Percentiles rank a stretch among this genome's conserved stretches.
Conservation (phyloP, 2,113 vertebrate genomes). For the Trinectes maculatus region DNA sequence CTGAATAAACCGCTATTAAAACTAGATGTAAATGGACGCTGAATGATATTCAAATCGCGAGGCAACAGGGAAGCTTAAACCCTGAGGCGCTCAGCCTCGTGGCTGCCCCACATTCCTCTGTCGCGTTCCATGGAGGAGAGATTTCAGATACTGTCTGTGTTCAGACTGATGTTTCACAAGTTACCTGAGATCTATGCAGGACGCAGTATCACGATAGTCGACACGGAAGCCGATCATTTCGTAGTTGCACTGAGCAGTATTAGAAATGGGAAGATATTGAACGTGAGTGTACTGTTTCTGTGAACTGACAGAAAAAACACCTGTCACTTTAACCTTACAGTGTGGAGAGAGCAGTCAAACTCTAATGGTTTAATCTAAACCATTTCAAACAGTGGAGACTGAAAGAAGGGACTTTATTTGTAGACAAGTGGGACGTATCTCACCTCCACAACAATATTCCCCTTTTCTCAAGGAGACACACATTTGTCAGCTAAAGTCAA, state of each 20-base stretch:
- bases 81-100: conserved; percentile 62
- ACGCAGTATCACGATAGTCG: neutral
- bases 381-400: conserved; percentile 28
- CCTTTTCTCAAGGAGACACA: conserved; percentile 42
- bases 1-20: conserved; percentile 76
- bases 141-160: conserved; percentile 40
- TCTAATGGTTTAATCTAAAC: conserved; percentile 27
- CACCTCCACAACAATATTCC: conserved; percentile 32
- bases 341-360: neutral
- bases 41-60: conserved; percentile 71
- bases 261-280: neutral
- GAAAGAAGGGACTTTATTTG: conserved; percentile 38
- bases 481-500: conserved; percentile 55
- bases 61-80: conserved; percentile 63
- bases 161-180: neutral
- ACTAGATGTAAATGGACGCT: conserved; percentile 70
- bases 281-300: neutral
- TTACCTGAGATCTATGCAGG: neutral
- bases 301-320: neutral
- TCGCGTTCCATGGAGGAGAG: conserved; percentile 31
- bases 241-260: neutral
- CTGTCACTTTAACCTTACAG: neutral
- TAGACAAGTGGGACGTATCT: conserved; percentile 28
- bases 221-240: neutral
- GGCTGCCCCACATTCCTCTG: conserved; percentile 58